phyloP scores from a whole-genome alignment of 2,888 invertebrate genomes.

The Lampropteryx suffumata region DNA sequence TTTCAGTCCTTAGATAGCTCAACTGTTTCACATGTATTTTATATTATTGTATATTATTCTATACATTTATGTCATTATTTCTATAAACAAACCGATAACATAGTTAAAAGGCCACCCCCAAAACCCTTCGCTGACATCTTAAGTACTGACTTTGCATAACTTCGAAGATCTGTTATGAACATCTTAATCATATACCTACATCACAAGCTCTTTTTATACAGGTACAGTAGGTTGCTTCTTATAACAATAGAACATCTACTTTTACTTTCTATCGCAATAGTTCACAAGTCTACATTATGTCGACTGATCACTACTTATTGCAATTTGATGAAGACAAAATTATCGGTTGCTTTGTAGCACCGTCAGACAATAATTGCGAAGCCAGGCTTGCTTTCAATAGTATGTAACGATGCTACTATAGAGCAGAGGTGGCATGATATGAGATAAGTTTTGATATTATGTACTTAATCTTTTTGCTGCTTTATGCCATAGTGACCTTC shows the following conservation, averaged over 20 bases:
- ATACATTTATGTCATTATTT: too few relatives aligned
- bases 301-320: constrained; percentile 42
- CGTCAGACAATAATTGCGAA: constrained; percentile 50
- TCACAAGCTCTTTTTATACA: too few relatives aligned
- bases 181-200: too few relatives aligned
- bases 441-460: background rate
- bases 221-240: background rate
- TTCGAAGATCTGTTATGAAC: too few relatives aligned
- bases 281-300: constrained; percentile 46
- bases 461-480: background rate
- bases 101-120: too few relatives aligned
- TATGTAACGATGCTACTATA: constrained; percentile 18
- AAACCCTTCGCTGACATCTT: too few relatives aligned
- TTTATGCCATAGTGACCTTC: too few relatives aligned
- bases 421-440: background rate
- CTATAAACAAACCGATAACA: too few relatives aligned
- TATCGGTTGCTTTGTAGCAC: constrained; percentile 58
- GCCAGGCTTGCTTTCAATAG: constrained; percentile 40
- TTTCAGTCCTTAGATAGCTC: too few relatives aligned
- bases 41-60: too few relatives aligned
- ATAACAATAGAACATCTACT: constrained; percentile 45
- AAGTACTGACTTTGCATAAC: too few relatives aligned
- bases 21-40: too few relatives aligned
- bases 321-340: constrained; percentile 57
- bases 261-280: constrained; percentile 52